Percentiles rank a stretch among this genome's conserved stretches.
Conservation (phyloP, 2,888 invertebrate species). For the Glomeris marginata region DNA sequence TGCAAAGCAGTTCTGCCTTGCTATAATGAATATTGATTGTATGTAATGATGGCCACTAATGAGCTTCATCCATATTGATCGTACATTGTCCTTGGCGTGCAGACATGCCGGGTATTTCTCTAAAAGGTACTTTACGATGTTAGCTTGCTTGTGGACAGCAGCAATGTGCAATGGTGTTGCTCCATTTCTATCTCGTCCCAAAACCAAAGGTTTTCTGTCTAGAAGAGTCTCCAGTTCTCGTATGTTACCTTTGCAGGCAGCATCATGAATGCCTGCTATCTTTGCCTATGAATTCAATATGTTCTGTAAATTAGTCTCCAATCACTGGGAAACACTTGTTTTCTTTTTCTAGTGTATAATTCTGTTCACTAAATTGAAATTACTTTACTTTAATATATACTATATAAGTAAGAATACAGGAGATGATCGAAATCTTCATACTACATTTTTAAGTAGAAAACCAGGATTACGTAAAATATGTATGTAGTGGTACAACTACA, state of each 20-base stretch:
- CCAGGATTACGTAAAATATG: too few species aligned
- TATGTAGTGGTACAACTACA: too few species aligned
- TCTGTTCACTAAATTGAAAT: too few species aligned
- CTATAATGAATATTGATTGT: slow-evolving; percentile 29
- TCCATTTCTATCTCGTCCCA: slow-evolving; percentile 21
- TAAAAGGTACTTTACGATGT: slow-evolving; percentile 29
- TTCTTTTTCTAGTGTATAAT: neutral
- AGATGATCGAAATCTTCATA: too few species aligned
- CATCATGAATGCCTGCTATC: slow-evolving; percentile 73
- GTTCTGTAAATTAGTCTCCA: neutral
- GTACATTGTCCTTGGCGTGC: slow-evolving; percentile 31
- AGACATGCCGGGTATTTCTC: slow-evolving; percentile 29
- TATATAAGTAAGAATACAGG: too few species aligned
- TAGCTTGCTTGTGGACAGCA: slow-evolving; percentile 28
- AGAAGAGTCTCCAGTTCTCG: slow-evolving; percentile 68
- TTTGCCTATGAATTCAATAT: slow-evolving; percentile 47
- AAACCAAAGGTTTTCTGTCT: slow-evolving; percentile 55
- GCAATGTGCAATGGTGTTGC: slow-evolving; percentile 32
- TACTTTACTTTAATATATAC: too few species aligned
- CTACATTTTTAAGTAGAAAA: too few species aligned
- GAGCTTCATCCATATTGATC: slow-evolving; percentile 1
- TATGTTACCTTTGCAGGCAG: slow-evolving; percentile 68
- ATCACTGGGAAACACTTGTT: neutral
- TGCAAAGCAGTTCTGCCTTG: slow-evolving; percentile 39
- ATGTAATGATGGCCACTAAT: neutral